Conservation (phyloP, 2,797 vertebrate species). For the Melanotaenia nigrans region DNA sequence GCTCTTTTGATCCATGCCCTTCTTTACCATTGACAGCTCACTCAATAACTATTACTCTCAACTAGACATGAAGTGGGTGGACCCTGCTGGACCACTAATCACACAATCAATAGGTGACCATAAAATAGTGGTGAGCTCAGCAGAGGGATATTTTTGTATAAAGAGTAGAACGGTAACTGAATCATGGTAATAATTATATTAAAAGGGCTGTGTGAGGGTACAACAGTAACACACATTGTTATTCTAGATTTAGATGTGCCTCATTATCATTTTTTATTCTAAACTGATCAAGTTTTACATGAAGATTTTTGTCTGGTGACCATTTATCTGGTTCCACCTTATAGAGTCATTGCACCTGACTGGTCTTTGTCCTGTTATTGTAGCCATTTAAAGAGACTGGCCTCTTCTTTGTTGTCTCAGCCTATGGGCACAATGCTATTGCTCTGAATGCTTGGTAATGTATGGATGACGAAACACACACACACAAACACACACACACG, state of each 20-base stretch:
- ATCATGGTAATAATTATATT: constrained; percentile 49
- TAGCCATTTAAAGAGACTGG: constrained; percentile 43
- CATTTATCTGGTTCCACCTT: background rate
- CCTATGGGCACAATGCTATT: constrained; percentile 54
- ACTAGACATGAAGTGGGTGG: constrained; percentile 70
- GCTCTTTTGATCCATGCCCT: constrained; percentile 62
- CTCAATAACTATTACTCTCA: constrained; percentile 80
- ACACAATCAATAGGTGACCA: constrained; percentile 76
- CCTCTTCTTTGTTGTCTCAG: constrained; percentile 71
- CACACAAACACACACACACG: constrained; percentile 17
- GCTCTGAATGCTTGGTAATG: constrained; percentile 56
- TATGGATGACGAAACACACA: constrained; percentile 63
- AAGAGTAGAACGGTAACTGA: constrained; percentile 50
- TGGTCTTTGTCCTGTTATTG: constrained; percentile 45
- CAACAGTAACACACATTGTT: constrained; percentile 7
- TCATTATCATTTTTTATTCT: background rate
- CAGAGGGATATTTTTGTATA: constrained; percentile 56
- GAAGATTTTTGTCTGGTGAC: background rate
- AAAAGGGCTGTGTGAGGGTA: constrained; percentile 23
- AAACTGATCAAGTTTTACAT: background rate
- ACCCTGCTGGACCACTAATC: constrained; percentile 70
- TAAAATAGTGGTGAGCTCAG: constrained; percentile 71
- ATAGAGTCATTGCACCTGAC: constrained; percentile 13
- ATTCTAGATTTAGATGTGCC: background rate
- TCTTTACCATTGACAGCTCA: constrained; percentile 69